These are phyloP conservation scores for Synanthedon tipuliformis DNA, from an alignment of 2,888 invertebrate genomes.

Conservation along the genomic window DNA sequence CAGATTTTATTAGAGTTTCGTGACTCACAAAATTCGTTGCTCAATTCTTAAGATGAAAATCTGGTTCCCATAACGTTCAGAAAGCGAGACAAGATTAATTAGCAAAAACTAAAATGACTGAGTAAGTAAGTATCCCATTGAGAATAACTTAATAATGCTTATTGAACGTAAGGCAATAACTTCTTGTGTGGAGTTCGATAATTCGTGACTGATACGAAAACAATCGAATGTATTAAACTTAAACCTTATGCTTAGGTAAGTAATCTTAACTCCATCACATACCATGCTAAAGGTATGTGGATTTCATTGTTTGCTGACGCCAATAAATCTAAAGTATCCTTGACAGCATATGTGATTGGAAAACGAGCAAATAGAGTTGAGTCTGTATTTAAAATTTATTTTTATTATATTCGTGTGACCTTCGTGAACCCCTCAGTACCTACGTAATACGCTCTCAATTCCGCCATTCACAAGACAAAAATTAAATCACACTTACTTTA, in stretches of 20 bases:
- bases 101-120: slow-evolving; percentile 6
- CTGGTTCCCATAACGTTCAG: slow-evolving; percentile 9
- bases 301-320: too few relatives aligned
- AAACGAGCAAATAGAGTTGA: background rate
- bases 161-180: too few relatives aligned
- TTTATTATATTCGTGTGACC: slow-evolving; percentile 29
- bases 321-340: background rate
- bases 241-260: slow-evolving; percentile 11
- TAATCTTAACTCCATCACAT: slow-evolving; percentile 12
- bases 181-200: slow-evolving; percentile 2
- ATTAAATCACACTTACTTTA: slow-evolving; percentile 29
- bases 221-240: slow-evolving; percentile 10
- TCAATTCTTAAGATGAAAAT: slow-evolving; percentile 7
- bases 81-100: slow-evolving; percentile 5
- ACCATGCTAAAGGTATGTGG: background rate
- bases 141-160: background rate
- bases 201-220: slow-evolving; percentile 22
- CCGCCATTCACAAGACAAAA: slow-evolving; percentile 54
- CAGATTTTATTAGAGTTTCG: slow-evolving; percentile 2
- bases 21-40: slow-evolving; percentile 6
- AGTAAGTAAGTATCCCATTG: background rate
- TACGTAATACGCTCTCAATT: slow-evolving; percentile 30
- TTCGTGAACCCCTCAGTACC: slow-evolving; percentile 21
- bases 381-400: slow-evolving; percentile 12
- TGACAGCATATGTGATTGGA: slow-evolving; percentile 1